phyloP scores from a whole-genome alignment of 2,113 vertebrate genomes.

The Melospiza georgiana region DNA sequence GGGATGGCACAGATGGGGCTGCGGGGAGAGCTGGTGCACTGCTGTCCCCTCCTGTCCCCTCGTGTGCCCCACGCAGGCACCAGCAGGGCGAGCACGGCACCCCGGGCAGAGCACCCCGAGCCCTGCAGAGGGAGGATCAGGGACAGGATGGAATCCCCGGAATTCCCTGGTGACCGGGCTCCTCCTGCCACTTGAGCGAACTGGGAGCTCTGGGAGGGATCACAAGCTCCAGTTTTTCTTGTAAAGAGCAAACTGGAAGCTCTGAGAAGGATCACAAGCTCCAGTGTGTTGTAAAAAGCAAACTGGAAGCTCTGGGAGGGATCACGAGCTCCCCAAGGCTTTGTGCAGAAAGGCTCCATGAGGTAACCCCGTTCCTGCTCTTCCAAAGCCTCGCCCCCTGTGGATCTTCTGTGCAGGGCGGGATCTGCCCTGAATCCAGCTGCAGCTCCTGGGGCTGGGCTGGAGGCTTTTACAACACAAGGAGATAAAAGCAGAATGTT shows the following conservation, averaged over 20 bases:
- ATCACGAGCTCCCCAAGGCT: neutral
- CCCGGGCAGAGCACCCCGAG: neutral
- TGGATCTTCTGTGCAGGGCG: neutral
- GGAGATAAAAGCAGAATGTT: neutral
- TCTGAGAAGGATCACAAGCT: neutral
- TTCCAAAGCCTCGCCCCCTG: neutral
- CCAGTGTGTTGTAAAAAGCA: neutral
- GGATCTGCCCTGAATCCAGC: neutral
- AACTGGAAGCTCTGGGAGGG: neutral
- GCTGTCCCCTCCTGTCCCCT: no score
- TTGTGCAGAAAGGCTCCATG: neutral
- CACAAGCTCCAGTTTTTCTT: neutral
- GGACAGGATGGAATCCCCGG: accelerated
- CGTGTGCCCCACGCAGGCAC: neutral
- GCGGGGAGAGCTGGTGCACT: neutral
- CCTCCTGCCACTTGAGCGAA: neutral
- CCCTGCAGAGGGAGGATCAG: neutral
- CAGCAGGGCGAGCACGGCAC: neutral
- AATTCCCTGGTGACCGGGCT: neutral
- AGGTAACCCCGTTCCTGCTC: neutral
- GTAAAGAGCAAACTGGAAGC: neutral
- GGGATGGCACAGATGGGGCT: neutral
- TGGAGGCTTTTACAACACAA: accelerated
- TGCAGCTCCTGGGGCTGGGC: neutral
- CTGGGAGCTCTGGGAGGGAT: neutral